Evolutionary conservation across 2,888 invertebrate genomes (phyloP).

Genomic region (Phengaris alcon): DNA sequence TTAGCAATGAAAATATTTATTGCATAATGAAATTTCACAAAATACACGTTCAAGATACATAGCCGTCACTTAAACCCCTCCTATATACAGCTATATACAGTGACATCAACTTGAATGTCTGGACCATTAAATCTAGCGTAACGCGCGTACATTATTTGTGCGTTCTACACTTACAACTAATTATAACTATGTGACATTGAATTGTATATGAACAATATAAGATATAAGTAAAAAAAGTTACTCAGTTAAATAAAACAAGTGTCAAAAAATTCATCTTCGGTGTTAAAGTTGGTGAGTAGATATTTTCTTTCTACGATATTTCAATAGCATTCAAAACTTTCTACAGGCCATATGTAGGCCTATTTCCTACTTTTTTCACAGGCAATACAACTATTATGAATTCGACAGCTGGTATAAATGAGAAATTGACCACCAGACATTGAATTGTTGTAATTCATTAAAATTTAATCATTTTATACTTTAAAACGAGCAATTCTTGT

Average conservation of each 20-base stretch:
- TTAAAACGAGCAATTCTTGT: no score
- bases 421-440: no score
- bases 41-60: constrained; percentile 16
- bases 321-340: no score
- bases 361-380: no score
- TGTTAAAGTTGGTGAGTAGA: no score
- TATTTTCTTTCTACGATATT: no score
- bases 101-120: not conserved
- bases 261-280: not conserved
- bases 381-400: no score
- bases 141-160: constrained; percentile 3
- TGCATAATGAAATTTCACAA: constrained; percentile 9
- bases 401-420: no score
- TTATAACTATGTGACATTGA: constrained; percentile 4
- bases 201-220: constrained; percentile 6
- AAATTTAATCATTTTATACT: no score
- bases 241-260: not conserved
- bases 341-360: no score
- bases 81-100: constrained; percentile 21
- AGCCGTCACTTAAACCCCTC: constrained; percentile 12
- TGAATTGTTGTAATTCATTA: no score
- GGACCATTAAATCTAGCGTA: not conserved
- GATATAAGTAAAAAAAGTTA: constrained; percentile 8
- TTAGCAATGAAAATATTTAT: constrained; percentile 21
- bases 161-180: constrained; percentile 20